These are phyloP conservation scores for Enteromius thamalakanensis DNA, from an alignment of 2,797 vertebrate species.

Conservation along the genomic window DNA sequence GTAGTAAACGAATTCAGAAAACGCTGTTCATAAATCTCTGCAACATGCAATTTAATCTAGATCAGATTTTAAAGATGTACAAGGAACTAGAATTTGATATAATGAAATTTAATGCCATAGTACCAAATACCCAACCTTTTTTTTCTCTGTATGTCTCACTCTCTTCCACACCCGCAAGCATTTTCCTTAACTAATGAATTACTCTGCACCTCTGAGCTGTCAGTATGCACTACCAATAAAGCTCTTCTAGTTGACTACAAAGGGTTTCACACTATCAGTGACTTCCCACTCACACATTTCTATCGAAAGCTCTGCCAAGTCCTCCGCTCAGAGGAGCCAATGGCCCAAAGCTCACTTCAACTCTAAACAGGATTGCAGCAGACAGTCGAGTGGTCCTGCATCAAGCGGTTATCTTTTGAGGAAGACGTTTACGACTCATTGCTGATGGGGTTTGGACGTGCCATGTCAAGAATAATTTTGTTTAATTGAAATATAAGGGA, in stretches of 20 bases:
- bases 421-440: conserved; percentile 8
- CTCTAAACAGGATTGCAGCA: conserved; percentile 35
- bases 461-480: neutral
- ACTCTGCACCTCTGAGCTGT: conserved; percentile 10
- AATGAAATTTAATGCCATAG: conserved; percentile 9
- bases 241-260: conserved; percentile 33
- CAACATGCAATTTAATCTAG: conserved; percentile 24
- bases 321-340: conserved; percentile 17
- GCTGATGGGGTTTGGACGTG: neutral
- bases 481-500: neutral
- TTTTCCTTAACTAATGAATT: conserved; percentile 47
- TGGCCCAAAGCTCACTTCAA: conserved; percentile 36
- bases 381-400: conserved; percentile 33
- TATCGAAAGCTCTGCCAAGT: conserved; percentile 37
- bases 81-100: conserved; percentile 4
- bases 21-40: conserved; percentile 2
- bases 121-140: neutral
- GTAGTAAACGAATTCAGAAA: conserved; percentile 18
- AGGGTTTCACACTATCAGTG: conserved; percentile 36
- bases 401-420: conserved; percentile 29
- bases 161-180: conserved; percentile 12
- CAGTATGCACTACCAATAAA: conserved; percentile 32
- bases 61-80: conserved; percentile 12
- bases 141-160: neutral
- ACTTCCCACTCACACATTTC: conserved; percentile 38